Base-by-base conservation (phyloP, 1,140 invertebrate species). In the Drosophila dunni region DNA sequence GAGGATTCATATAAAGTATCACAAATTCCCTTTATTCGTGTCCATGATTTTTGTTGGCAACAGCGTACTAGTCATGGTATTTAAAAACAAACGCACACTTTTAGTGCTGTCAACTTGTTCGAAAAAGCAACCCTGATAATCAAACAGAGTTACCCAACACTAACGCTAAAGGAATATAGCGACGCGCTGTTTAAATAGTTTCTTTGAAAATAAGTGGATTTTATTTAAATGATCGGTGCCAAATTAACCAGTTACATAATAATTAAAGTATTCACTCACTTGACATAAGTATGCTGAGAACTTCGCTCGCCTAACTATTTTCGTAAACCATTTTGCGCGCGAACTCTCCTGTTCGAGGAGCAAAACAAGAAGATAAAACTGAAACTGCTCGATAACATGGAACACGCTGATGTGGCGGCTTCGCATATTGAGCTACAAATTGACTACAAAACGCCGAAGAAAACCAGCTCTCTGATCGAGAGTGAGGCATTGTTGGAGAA, bases 361-460 rank as follows among this genome's bases (percentile, higher is more conserved):
- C 46, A 40, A 36, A 61, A 48, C 20, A 51, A 8, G 33, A 64
- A 20, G 20, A 63, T 58, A 17, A 29, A 53, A 53, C 11, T 20
- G 1, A n/a, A 17, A 9, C 13, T 42, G 36, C 36, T 53, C 11
- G 62, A 73, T 71, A 76, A 78, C 33, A 88, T 88, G 84, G 84
- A 88, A 69, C 70, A 75, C 66, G 20, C 56, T 33, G 83, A 88
- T 72, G 57, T 69, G 64, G 63, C 72, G 40, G 42, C 34, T 46
- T 64, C 79, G 24, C 78, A 73, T 33, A 70, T 42, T 34, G 83
- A 88, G 44, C 34, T 54, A 40, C 81, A 90, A 9, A 81, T 73
- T 53, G 90, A 91, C 63, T 90, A 90, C 54, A 91, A 91, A 45
- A 91, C 91, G 10, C 91, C 91, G 3, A 91, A 91, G 45, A 91